phyloP scores from a whole-genome alignment of 2,113 vertebrate species.

The Tenebrosternarchus preto region DNA sequence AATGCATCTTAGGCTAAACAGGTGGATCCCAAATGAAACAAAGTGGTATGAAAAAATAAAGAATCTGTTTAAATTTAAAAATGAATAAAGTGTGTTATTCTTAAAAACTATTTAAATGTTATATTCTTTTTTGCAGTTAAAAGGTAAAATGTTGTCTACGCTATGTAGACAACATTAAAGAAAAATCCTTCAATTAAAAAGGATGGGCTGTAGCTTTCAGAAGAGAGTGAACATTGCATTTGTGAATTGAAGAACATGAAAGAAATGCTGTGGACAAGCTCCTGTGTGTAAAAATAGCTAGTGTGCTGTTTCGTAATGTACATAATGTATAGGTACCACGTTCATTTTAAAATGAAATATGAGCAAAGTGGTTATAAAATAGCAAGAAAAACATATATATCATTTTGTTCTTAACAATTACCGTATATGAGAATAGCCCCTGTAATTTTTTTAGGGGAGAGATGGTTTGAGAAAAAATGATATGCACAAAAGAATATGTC shows the following conservation, averaged over 20 bases:
- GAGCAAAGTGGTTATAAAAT: slow-evolving; percentile 18
- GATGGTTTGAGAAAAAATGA: not conserved
- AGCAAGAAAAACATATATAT: not conserved
- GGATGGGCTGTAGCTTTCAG: no score
- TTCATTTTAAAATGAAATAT: slow-evolving; percentile 26
- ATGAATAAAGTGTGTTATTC: no score
- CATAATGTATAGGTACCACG: not conserved
- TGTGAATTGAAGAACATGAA: not conserved
- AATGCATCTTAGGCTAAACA: no score
- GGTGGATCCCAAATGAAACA: no score
- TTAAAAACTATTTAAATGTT: no score
- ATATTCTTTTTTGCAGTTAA: no score
- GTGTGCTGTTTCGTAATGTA: slow-evolving; percentile 12
- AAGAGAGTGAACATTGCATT: not conserved
- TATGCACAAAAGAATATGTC: not conserved
- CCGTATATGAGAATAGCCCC: not conserved
- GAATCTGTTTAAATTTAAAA: no score
- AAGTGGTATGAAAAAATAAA: no score
- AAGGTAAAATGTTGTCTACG: no score
- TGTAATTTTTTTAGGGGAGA: slow-evolving; percentile 5
- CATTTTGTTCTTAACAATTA: not conserved
- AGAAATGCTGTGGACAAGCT: not conserved
- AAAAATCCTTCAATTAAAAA: no score
- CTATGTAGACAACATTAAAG: no score
- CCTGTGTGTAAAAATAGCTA: not conserved